Base-by-base conservation (phyloP, 2,888 invertebrate species). In the Ornithoptera priamus region DNA sequence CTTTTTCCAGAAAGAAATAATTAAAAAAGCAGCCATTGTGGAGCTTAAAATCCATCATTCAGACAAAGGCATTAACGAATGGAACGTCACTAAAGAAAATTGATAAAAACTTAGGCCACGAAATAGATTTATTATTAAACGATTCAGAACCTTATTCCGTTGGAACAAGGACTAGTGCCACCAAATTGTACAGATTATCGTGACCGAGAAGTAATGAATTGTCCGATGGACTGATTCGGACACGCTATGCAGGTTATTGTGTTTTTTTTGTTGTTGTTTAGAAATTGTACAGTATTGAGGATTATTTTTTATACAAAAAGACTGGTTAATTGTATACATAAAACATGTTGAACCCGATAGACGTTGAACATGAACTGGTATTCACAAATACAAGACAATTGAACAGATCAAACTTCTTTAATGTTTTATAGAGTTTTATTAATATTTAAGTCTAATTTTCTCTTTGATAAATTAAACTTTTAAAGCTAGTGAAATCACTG, bases 181-280 rank as follows among this genome's bases (percentile, higher is more conserved):
- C 24, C 36, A 1, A 18, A 36, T 18, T 12, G 3, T 58, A 12
- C 10, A 10, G 57, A 10, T 22, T 58, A 10, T 60, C 60, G 60
- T 60, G 60, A 30, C 60, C 20, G 18, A 62, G 22, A 15, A 62
- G 1, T 50, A 62, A 62, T 50, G 50, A 50, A 50, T 50, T 22
- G 62, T 50, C 20, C 42, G 39, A n/a, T 42, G 50, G n/a, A 50
- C 10, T 62, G 24, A 62, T 24, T 50, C 50, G 22, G 62, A 62
- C 46, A 62, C 46, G 62, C 50, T 58, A 58, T 58, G 22, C 57
- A 20, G 56, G 46, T 46, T 30, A 30, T 30, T 30, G 3, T 5
- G 3, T 30, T 46, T 58, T 22, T 57, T 57, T 57, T 58, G n/a
- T 58, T 58, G 10, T 20, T 2, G 22, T 22, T 22, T 22, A 15